Percentiles rank a stretch among this genome's conserved stretches.
These are phyloP conservation scores for Anolis carolinensis DNA, from an alignment of 2,113 vertebrate genomes.

Conservation along the genomic window DNA sequence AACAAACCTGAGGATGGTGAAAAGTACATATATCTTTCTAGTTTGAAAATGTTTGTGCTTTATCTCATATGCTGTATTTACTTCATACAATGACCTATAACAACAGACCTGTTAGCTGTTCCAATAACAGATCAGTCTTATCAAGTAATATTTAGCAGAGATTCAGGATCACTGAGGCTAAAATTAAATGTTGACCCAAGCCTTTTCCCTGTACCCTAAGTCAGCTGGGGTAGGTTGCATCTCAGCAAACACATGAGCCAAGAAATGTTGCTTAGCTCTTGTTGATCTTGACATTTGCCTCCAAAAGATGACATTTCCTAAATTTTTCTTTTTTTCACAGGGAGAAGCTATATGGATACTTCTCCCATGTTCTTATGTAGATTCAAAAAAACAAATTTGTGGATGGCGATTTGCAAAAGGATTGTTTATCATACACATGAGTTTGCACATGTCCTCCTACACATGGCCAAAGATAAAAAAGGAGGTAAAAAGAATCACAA, in stretches of 20 bases:
- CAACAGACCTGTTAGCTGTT: background rate
- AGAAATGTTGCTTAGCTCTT: background rate
- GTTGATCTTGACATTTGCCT: background rate
- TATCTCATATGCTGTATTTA: background rate
- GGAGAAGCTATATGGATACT: background rate
- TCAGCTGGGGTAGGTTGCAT: background rate
- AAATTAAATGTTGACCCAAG: background rate
- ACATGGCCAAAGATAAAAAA: background rate
- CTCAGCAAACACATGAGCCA: background rate
- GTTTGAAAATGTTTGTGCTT: slow-evolving; percentile 21
- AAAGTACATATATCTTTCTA: background rate
- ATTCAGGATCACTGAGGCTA: background rate
- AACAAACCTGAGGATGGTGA: background rate
- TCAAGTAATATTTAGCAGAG: background rate
- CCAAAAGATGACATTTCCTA: no score
- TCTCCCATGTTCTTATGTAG: background rate
- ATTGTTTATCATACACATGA: background rate
- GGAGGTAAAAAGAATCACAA: background rate
- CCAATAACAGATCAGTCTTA: background rate
- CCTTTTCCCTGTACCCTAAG: background rate
- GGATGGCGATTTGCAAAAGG: background rate
- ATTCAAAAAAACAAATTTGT: no score
- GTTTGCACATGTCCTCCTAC: background rate
- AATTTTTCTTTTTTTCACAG: background rate
- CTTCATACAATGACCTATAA: background rate